These are phyloP conservation scores for Hippasteria phrygiana DNA, from an alignment of 53 echinoderm and acorn worm genomes.

Conservation along the genomic window DNA sequence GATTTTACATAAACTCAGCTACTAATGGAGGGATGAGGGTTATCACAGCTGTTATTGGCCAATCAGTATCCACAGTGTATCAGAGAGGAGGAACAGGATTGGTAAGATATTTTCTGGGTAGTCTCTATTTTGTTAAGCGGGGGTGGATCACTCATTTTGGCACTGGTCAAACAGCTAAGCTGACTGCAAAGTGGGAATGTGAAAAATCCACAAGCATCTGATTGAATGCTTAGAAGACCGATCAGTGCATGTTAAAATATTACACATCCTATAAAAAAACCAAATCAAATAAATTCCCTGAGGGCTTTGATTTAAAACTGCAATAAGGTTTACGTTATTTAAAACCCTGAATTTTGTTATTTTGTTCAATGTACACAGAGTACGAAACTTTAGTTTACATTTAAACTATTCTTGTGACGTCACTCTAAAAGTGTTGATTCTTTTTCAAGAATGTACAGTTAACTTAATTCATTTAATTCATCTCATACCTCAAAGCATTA, in stretches of 20 bases:
- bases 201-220: slow-evolving; percentile 20
- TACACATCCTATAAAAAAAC: not conserved
- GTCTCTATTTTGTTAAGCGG: slow-evolving; percentile 2
- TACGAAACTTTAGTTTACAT: too few species aligned
- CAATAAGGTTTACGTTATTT: not conserved
- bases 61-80: not conserved
- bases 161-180: slow-evolving; percentile 29
- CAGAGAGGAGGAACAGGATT: not conserved
- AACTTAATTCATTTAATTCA: too few species aligned
- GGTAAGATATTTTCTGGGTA: slow-evolving; percentile 9
- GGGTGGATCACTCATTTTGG: slow-evolving; percentile 34
- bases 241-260: not conserved
- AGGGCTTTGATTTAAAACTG: not conserved
- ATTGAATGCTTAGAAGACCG: not conserved
- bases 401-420: too few species aligned
- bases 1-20: not conserved
- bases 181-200: slow-evolving; percentile 29
- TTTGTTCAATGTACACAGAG: too few species aligned
- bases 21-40: not conserved
- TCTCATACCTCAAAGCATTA: too few species aligned
- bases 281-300: not conserved
- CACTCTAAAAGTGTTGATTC: too few species aligned
- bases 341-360: not conserved
- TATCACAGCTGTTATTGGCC: not conserved
- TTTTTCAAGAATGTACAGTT: too few species aligned